Evolutionary conservation across 1,140 invertebrate genomes (phyloP), one percentile per base, ranked within the genome.

Genomic region (Brachystomella parvula): DNA sequence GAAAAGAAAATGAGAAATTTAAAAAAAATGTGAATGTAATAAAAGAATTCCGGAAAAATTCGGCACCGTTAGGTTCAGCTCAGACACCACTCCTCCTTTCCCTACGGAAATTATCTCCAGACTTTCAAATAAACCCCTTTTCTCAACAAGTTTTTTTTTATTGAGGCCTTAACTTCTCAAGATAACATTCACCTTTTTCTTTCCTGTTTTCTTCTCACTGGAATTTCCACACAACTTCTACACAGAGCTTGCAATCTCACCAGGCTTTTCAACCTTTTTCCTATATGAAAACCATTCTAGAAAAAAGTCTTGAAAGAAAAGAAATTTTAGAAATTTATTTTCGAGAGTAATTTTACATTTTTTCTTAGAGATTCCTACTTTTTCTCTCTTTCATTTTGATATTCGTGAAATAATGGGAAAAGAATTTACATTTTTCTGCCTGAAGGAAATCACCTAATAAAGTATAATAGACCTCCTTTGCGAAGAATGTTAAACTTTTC

Each of bases 361-460:
- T n/a, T n/a, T n/a, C n/a, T n/a, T n/a, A n/a, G n/a, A n/a, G n/a
- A n/a, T n/a, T n/a, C n/a, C n/a, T n/a, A n/a, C n/a, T n/a, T n/a
- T n/a, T n/a, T n/a, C n/a, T n/a, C n/a, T 19, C 19, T 39, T 39
- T 39, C 19, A 39, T 39, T 6, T 6, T 9, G 35, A 6, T 6
- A 9, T 9, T 9, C 19, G 6, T 39, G 19, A 39, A 39, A 39
- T 9, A 39, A 39, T 39, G 19, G 6, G 35, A 39, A 39, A 39
- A 39, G 35, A 39, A 39, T 39, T 19, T 39, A 39, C 35, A 39
- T 39, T 39, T 39, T 19, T 19, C 35, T 39, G 49, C 49, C 49
- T 53, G 49, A 24, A 53, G 49, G 49, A 26, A 53, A 53, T 12
- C 12, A 26, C 49, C 49, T 53, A 53, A 53, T 53, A 53, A 53